These are phyloP conservation scores for Panonychus citri DNA, from an alignment of 1,140 invertebrate species.

Conservation along the genomic window DNA sequence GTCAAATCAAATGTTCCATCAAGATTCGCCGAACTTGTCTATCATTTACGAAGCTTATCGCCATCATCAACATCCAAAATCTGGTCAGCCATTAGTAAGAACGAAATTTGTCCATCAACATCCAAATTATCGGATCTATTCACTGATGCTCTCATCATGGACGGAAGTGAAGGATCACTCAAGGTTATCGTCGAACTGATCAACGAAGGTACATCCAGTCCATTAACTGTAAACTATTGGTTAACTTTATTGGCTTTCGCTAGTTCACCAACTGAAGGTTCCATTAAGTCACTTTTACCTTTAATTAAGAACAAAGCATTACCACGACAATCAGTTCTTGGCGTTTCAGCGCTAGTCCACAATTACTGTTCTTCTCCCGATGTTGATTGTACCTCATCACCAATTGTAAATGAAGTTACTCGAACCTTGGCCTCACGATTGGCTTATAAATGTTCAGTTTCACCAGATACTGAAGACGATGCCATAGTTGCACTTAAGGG, in stretches of 20 bases:
- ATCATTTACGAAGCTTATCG: neutral
- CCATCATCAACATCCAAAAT: neutral
- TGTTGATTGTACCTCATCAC: neutral
- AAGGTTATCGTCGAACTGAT: neutral
- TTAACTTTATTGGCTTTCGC: neutral
- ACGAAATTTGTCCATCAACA: neutral
- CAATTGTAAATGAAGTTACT: neutral
- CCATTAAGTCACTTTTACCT: neutral
- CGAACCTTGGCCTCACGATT: neutral
- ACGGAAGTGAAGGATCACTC: slow-evolving; percentile 1
- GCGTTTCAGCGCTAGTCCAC: neutral
- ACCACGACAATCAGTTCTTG: neutral
- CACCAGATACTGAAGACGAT: neutral
- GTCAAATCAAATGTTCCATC: neutral
- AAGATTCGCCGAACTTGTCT: slow-evolving; percentile 1
- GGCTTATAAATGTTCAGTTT: neutral
- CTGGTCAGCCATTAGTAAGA: neutral
- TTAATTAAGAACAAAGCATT: neutral
- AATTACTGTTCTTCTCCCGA: neutral
- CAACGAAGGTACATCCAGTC: neutral
- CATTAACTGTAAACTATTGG: neutral
- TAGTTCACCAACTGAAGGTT: neutral
- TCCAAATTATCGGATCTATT: slow-evolving; percentile 4
- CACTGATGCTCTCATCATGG: slow-evolving; percentile 3
- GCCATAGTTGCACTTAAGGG: neutral